phyloP scores from a whole-genome alignment of 1,140 invertebrate genomes.

The Drosophila tsacasi region DNA sequence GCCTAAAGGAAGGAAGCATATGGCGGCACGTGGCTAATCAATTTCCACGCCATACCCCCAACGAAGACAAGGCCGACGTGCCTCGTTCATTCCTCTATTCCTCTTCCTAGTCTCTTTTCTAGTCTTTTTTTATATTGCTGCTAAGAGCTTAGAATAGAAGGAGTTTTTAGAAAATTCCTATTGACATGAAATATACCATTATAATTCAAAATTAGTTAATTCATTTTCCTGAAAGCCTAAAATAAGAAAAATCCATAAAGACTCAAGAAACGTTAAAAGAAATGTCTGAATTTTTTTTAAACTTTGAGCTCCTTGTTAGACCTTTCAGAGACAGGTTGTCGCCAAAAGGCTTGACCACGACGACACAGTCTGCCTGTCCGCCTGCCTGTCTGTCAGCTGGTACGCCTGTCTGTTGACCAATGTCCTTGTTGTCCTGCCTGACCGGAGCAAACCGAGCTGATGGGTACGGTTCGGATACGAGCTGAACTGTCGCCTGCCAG shows the following conservation, averaged over 20 bases:
- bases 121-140: not conserved
- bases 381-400: conserved; percentile 1
- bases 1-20: conserved; percentile 6
- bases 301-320: not conserved
- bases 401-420: conserved; percentile 35
- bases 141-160: not conserved
- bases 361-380: conserved; percentile 10
- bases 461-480: conserved; percentile 16
- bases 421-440: conserved; percentile 42
- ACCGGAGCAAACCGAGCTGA: conserved; percentile 27
- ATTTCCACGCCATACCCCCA: conserved; percentile 48
- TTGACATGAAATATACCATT: not conserved
- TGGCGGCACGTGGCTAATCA: conserved; percentile 71
- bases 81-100: not conserved
- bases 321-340: not conserved
- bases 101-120: no score
- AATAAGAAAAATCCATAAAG: not conserved
- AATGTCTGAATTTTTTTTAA: not conserved
- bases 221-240: not conserved
- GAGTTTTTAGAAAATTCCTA: not conserved
- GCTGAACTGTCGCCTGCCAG: conserved; percentile 59
- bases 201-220: not conserved
- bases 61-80: not conserved
- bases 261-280: not conserved
- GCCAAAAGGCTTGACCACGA: conserved; percentile 56